Evolutionary conservation across 2,113 vertebrate genomes (phyloP).

Genomic region (Dipodomys ordii): DNA sequence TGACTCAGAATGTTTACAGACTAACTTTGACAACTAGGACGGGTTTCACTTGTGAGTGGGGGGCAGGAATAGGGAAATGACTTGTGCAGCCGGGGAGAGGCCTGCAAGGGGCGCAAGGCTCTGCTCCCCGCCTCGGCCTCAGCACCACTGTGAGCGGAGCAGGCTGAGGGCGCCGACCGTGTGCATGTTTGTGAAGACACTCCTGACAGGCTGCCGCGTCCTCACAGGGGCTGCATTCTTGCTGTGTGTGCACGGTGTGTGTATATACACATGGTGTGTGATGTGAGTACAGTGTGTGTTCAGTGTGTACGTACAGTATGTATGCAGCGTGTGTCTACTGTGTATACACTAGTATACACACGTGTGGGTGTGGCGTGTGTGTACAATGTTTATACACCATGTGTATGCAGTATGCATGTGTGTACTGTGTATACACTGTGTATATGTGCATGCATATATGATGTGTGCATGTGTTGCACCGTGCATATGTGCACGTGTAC

Average conservation of each 20-base stretch:
- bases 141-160: background rate
- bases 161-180: constrained; percentile 9
- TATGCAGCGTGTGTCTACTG: too few relatives aligned
- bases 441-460: too few relatives aligned
- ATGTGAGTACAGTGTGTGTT: too few relatives aligned
- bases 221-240: constrained; percentile 7
- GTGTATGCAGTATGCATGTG: too few relatives aligned
- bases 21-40: constrained; percentile 1
- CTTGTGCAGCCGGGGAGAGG: background rate
- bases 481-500: background rate
- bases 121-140: background rate
- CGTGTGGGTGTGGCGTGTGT: background rate
- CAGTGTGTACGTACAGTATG: too few relatives aligned
- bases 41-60: background rate
- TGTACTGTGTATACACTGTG: background rate
- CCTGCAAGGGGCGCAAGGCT: background rate
- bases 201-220: constrained; percentile 68
- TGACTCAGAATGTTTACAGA: constrained; percentile 19
- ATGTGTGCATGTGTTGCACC: too few relatives aligned
- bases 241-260: too few relatives aligned
- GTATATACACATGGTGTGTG: too few relatives aligned
- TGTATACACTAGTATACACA: too few relatives aligned
- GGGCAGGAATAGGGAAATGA: background rate
- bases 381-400: too few relatives aligned
- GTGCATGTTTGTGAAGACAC: background rate